Evolutionary conservation across 2,888 invertebrate genomes (phyloP).

Genomic region (Macrosiphum euphorbiae): DNA sequence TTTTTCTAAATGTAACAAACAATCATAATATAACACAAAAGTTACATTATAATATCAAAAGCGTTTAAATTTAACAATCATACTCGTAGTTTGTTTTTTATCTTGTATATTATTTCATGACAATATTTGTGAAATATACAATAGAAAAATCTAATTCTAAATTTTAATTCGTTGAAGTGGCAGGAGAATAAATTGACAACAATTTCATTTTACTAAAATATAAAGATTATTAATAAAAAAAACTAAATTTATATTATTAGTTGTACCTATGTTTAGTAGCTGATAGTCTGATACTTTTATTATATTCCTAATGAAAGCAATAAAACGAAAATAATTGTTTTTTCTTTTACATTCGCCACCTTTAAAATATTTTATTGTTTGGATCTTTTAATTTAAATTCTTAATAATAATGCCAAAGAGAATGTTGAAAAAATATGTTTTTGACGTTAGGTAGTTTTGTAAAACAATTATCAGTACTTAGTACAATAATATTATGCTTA

Average conservation of each 20-base stretch:
- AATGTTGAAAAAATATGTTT: background rate
- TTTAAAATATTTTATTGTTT: background rate
- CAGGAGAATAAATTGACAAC: background rate
- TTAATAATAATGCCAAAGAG: background rate
- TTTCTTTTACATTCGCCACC: background rate
- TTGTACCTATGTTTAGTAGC: background rate
- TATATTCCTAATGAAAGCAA: background rate
- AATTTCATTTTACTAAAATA: background rate
- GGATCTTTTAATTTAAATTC: background rate
- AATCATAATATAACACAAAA: background rate
- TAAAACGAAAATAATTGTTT: background rate
- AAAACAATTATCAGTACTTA: background rate
- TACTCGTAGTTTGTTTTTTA: background rate
- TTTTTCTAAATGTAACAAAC: background rate
- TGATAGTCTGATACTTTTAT: background rate
- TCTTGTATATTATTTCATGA: background rate
- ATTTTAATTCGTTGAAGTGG: background rate
- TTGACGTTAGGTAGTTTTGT: background rate
- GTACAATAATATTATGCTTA: background rate
- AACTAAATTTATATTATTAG: background rate
- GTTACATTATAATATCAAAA: background rate
- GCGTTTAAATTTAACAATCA: background rate
- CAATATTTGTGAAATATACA: background rate
- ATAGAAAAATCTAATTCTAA: background rate
- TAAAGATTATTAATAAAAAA: background rate